phyloP scores from a whole-genome alignment of 2,797 vertebrate genomes.

The Morelia viridis region DNA sequence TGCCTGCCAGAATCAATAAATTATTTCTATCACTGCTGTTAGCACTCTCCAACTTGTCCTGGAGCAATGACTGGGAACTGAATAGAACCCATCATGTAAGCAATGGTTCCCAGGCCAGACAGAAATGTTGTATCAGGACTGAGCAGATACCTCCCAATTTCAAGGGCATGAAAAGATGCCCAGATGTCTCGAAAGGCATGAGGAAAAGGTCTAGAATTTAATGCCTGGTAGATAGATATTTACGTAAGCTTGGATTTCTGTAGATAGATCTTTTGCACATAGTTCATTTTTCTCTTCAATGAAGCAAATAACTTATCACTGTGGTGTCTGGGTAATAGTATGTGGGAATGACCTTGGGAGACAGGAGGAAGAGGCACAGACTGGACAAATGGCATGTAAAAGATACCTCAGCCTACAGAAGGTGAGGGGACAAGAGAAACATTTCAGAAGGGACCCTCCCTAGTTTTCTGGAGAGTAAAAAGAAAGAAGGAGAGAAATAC shows the following conservation, averaged over 20 bases:
- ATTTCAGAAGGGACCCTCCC: too few relatives aligned
- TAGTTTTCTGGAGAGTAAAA: too few relatives aligned
- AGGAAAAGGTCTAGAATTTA: not conserved
- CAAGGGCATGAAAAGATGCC: not conserved
- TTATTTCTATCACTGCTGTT: slow-evolving; percentile 26
- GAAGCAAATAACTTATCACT: not conserved
- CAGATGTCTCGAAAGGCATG: not conserved
- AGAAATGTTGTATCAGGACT: not conserved
- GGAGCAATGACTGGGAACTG: not conserved
- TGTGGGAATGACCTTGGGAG: not conserved
- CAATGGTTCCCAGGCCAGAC: not conserved
- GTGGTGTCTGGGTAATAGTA: not conserved
- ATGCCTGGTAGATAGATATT: not conserved
- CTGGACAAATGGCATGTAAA: too few relatives aligned
- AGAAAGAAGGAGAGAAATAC: too few relatives aligned
- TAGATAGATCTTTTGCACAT: not conserved
- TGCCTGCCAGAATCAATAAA: not conserved
- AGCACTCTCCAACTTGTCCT: slow-evolving; percentile 20
- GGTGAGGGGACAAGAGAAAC: too few relatives aligned
- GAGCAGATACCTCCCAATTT: not conserved
- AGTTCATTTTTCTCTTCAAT: not conserved
- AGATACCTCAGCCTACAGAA: too few relatives aligned
- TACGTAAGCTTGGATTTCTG: not conserved
- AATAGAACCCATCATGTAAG: slow-evolving; percentile 3
- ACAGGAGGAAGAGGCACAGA: too few relatives aligned